Base-by-base conservation (phyloP, 2,888 invertebrate species). In the Cylloceria caligata region DNA sequence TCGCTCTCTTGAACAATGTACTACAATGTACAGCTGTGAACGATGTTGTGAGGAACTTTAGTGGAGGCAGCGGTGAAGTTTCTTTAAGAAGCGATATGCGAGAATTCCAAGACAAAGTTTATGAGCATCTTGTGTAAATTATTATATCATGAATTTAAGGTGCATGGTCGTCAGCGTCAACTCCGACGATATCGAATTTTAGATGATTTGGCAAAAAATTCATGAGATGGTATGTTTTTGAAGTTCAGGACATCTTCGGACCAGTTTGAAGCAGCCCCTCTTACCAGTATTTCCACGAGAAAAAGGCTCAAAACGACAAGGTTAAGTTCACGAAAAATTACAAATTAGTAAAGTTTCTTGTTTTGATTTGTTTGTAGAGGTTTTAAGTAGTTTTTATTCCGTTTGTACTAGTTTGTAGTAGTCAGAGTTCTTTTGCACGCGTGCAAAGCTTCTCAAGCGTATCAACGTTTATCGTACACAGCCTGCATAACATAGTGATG, bases 1-100 rank as follows among this genome's bases (percentile, higher is more conserved):
- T 13, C 65, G 30, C 30, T 52, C 62, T 39, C 21, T 45, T 67
- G 55, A 19, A 64, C 75, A 74, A 78, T 36, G 64, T n/a, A n/a
- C n/a, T n/a, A n/a, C n/a, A n/a, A 68, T 67, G 21, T 67, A 21
- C 24, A 21, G 34, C 36, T 52, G 30, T 13, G 24, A 24, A 24
- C 24, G 24, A 13, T 52, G 24, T 52, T 52, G 11, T 3, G 24
- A 52, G 52, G 52, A 21, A 52, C 52, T 52, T 11, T 24, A 52
- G 52, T 52, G n/a, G n/a, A n/a, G n/a, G n/a, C n/a, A n/a, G n/a
- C n/a, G n/a, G n/a, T n/a, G 52, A 24, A 52, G 52, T 52, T 52
- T 24, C 52, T 52, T 52, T 52, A 52, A 52, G 52, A 52, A 52
- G 52, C 24, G 52, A 52, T 52, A 24, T 52, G 13, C 52, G 24